Conservation (phyloP, 2,113 vertebrate species). For the Spea bombifrons region DNA sequence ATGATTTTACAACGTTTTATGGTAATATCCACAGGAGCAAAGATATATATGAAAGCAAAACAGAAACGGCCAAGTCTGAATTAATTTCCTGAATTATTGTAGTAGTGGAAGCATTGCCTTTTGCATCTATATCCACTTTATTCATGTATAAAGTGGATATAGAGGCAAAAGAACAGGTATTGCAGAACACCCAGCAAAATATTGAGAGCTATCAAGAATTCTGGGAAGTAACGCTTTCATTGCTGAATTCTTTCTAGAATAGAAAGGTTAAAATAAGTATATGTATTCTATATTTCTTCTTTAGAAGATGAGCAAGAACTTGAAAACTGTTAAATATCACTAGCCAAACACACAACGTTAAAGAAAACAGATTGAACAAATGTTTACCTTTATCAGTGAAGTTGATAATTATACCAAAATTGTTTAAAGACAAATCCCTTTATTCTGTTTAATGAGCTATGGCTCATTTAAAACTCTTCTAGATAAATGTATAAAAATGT, state of each 20-base stretch:
- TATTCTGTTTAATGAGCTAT: constrained; percentile 24
- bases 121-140: too few relatives aligned
- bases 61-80: too few relatives aligned
- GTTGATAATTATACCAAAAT: constrained; percentile 28
- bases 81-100: too few relatives aligned
- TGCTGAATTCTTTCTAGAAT: not conserved
- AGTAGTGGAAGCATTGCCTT: too few relatives aligned
- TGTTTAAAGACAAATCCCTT: not conserved
- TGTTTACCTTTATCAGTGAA: constrained; percentile 23
- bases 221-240: too few relatives aligned
- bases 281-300: not conserved
- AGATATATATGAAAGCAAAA: too few relatives aligned
- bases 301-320: not conserved
- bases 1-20: too few relatives aligned
- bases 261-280: not conserved
- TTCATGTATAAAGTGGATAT: too few relatives aligned
- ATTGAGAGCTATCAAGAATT: too few relatives aligned
- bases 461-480: constrained; percentile 19
- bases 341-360: not conserved
- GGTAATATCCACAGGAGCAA: too few relatives aligned
- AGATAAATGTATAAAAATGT: constrained; percentile 24
- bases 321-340: not conserved
- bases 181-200: too few relatives aligned
- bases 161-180: too few relatives aligned
- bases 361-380: constrained; percentile 30